phyloP scores from a whole-genome alignment of 2,113 vertebrate species.

The Sapayoa aenigma region DNA sequence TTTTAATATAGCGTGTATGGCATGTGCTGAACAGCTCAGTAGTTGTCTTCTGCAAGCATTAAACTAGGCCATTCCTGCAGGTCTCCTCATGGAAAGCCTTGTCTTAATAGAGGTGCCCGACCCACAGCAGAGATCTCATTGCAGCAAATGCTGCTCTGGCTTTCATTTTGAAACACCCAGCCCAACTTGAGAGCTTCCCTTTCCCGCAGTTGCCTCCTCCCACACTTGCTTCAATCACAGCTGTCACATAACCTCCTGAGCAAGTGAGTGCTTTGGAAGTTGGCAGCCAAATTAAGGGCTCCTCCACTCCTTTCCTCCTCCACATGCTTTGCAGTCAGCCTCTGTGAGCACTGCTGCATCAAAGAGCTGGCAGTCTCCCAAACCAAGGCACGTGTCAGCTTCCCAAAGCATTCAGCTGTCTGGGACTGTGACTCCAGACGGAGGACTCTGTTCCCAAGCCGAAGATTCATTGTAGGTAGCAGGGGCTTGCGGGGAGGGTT shows the following conservation, averaged over 20 bases:
- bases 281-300: conserved; percentile 65
- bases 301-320: conserved; percentile 56
- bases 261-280: conserved; percentile 36
- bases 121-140: background rate
- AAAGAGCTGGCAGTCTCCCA: conserved; percentile 31
- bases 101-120: background rate
- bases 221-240: conserved; percentile 24
- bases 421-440: conserved; percentile 1
- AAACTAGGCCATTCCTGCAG: background rate
- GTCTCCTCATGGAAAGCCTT: background rate
- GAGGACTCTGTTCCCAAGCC: conserved; percentile 35
- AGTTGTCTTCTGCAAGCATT: background rate
- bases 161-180: conserved; percentile 19
- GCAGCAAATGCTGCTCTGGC: background rate
- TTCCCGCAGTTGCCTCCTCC: conserved; percentile 38
- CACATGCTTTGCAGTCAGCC: conserved; percentile 52
- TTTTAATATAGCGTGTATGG: background rate
- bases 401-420: conserved; percentile 49
- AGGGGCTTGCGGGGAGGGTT: background rate
- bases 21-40: background rate
- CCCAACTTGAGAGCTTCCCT: conserved; percentile 11
- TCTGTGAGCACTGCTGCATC: conserved; percentile 32
- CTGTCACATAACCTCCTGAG: conserved; percentile 37
- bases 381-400: conserved; percentile 1
- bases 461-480: conserved; percentile 10